These are phyloP conservation scores for Tiliqua scincoides DNA, from an alignment of 2,113 vertebrate species.

Conservation along the genomic window DNA sequence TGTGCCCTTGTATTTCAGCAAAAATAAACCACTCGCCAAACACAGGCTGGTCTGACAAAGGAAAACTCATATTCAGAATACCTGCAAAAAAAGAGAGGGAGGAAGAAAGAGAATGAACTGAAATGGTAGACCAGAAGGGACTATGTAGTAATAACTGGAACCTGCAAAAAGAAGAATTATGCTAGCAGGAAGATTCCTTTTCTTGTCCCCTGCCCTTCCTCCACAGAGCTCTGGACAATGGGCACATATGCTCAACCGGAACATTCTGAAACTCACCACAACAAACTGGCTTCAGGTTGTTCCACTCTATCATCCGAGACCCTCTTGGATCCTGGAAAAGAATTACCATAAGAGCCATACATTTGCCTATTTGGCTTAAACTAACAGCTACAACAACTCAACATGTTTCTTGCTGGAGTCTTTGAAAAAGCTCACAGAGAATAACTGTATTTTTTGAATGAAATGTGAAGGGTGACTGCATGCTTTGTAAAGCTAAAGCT, in stretches of 20 bases:
- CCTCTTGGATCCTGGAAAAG: constrained; percentile 86
- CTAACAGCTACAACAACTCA: background rate
- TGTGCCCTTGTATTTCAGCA: constrained; percentile 87
- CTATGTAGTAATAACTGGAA: background rate
- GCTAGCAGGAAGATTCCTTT: too few species aligned
- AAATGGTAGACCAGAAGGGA: background rate
- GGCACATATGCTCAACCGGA: background rate
- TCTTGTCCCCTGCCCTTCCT: background rate
- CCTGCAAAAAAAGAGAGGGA: constrained; percentile 72
- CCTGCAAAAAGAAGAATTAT: background rate
- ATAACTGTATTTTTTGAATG: background rate
- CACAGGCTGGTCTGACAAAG: constrained; percentile 92
- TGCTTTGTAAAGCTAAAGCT: background rate
- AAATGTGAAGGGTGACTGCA: background rate
- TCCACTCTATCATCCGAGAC: constrained; percentile 92
- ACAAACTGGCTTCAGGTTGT: constrained; percentile 80
- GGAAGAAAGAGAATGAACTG: background rate
- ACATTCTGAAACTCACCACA: constrained; percentile 80
- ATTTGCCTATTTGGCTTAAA: background rate
- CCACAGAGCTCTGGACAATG: background rate
- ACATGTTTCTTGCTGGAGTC: background rate
- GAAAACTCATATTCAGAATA: constrained; percentile 89
- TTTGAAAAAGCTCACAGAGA: background rate
- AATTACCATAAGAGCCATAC: background rate
- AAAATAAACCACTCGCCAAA: constrained; percentile 92